These are phyloP conservation scores for Pinctada fucata DNA, from an alignment of 2,888 invertebrate species.

Conservation along the genomic window DNA sequence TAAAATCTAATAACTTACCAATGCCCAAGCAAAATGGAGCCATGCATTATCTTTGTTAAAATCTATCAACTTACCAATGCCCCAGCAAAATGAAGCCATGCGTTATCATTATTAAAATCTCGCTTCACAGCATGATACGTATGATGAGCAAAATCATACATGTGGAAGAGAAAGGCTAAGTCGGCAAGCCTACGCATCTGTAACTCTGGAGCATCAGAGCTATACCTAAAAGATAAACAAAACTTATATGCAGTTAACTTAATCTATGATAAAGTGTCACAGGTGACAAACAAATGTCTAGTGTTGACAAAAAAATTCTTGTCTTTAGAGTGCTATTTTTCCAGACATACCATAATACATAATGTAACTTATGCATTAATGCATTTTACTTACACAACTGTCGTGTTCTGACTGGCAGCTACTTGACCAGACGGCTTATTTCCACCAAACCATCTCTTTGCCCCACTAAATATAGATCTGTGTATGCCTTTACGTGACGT, in stretches of 20 bases:
- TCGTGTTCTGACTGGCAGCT: slow-evolving; percentile 78
- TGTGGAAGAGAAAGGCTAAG: slow-evolving; percentile 96
- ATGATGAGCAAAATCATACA: slow-evolving; percentile 94
- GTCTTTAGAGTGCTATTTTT: too few relatives aligned
- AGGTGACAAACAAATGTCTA: too few relatives aligned
- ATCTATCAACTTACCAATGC: slow-evolving; percentile 85
- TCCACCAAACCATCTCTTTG: slow-evolving; percentile 96
- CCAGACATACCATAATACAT: too few relatives aligned
- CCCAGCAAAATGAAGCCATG: slow-evolving; percentile 97
- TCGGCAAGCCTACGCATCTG: slow-evolving; percentile 95
- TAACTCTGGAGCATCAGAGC: slow-evolving; percentile 85
- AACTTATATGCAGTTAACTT: too few relatives aligned
- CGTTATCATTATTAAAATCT: slow-evolving; percentile 97
- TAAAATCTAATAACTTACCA: slow-evolving; percentile 86
- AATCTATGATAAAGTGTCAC: too few relatives aligned
- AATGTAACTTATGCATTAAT: too few relatives aligned
- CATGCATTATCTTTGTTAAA: slow-evolving; percentile 98
- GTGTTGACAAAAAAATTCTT: too few relatives aligned
- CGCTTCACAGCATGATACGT: slow-evolving; percentile 97
- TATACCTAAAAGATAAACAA: slow-evolving; percentile 60
- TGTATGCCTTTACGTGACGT: slow-evolving; percentile 88
- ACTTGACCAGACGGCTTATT: slow-evolving; percentile 86
- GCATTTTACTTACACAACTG: slow-evolving; percentile 85
- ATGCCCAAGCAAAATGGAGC: slow-evolving; percentile 96
- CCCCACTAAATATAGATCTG: slow-evolving; percentile 93